Percentiles rank a stretch among this genome's conserved stretches.
These are phyloP conservation scores for Zootoca vivipara DNA, from an alignment of 2,113 vertebrate genomes.

Conservation along the genomic window DNA sequence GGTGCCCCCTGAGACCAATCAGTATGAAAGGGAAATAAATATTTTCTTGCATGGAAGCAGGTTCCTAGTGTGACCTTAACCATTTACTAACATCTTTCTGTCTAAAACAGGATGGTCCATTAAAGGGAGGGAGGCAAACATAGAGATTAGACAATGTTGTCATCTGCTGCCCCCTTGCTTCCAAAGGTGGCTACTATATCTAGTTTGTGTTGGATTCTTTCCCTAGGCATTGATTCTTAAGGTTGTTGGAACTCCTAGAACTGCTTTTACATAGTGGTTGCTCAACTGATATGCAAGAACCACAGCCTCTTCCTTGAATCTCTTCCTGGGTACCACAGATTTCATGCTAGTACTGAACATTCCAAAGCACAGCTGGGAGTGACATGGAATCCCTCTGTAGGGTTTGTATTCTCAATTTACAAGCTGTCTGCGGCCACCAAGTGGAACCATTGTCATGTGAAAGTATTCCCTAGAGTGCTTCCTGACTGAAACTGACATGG, in stretches of 20 bases:
- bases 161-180: conserved; percentile 32
- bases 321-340: neutral
- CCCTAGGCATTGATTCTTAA: neutral
- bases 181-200: conserved; percentile 18
- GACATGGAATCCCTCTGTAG: neutral
- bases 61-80: neutral
- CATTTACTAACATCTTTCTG: neutral
- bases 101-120: neutral
- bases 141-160: neutral
- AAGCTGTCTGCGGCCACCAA: neutral
- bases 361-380: neutral
- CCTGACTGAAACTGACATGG: neutral
- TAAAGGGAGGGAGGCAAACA: neutral
- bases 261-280: neutral
- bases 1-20: neutral
- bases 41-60: neutral
- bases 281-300: too few species aligned
- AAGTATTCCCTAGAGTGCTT: neutral
- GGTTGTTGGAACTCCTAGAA: too few species aligned
- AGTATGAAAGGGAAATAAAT: neutral
- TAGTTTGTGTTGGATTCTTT: neutral
- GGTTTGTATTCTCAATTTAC: too few species aligned
- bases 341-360: neutral
- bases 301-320: neutral
- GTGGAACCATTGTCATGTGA: neutral